Conservation (phyloP, 1,140 invertebrate species). For the Drosophila aff. region DNA sequence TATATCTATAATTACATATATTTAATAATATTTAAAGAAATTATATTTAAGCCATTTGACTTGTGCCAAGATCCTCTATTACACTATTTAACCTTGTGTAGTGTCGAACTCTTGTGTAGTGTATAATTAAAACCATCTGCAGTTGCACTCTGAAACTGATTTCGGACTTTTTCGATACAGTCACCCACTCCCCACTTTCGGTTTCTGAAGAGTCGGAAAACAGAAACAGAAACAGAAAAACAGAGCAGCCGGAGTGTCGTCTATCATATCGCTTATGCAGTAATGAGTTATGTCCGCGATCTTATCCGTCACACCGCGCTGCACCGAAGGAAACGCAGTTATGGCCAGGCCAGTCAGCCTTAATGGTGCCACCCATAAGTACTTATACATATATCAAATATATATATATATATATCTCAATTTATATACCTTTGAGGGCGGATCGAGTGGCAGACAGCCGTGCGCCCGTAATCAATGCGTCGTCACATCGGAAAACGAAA, state of each 20-base stretch:
- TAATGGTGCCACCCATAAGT: conserved; percentile 24
- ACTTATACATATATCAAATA: not conserved
- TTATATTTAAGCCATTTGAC: no score
- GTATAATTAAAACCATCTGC: conserved; percentile 14
- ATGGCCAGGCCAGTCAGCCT: conserved; percentile 41
- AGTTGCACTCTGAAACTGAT: conserved; percentile 24
- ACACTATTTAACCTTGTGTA: no score
- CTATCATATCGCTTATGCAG: conserved; percentile 67
- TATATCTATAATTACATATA: no score
- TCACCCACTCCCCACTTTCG: not conserved
- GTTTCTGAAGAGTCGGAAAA: conserved; percentile 15
- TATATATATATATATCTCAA: not conserved
- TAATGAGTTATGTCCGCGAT: conserved; percentile 82
- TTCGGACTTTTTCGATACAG: conserved; percentile 14
- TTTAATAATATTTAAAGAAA: no score
- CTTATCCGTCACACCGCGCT: conserved; percentile 61
- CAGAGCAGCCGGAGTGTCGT: conserved; percentile 25
- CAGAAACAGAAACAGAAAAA: conserved; percentile 13
- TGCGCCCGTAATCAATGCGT: conserved; percentile 77
- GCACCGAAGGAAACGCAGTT: conserved; percentile 56
- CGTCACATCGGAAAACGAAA: conserved; percentile 61
- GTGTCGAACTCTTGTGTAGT: not conserved
- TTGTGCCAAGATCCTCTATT: no score
- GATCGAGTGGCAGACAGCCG: conserved; percentile 47
- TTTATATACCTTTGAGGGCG: conserved; percentile 6